phyloP scores from a whole-genome alignment of 1,140 invertebrate genomes.

The Drosophila baimaii region DNA sequence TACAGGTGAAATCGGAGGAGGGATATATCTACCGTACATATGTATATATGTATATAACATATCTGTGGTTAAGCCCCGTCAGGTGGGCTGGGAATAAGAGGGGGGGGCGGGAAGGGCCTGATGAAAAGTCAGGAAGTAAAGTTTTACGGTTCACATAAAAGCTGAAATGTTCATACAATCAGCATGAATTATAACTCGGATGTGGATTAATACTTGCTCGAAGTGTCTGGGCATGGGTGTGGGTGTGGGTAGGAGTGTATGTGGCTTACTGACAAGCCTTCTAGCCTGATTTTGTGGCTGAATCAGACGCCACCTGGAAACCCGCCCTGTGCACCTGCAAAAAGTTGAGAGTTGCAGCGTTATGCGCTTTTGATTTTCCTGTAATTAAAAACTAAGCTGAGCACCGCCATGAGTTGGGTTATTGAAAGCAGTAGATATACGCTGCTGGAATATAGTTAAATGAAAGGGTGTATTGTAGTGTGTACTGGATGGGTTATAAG shows the following conservation, averaged over 20 bases:
- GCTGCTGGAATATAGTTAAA: background rate
- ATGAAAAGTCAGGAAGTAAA: slow-evolving; percentile 82
- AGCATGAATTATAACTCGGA: slow-evolving; percentile 83
- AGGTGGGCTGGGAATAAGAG: slow-evolving; percentile 22
- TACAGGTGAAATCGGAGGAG: slow-evolving; percentile 22
- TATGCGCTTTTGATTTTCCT: slow-evolving; percentile 57
- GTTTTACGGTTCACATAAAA: slow-evolving; percentile 83
- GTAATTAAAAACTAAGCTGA: slow-evolving; percentile 55
- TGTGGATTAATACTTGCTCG: slow-evolving; percentile 77
- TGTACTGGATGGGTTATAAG: background rate
- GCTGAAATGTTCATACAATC: slow-evolving; percentile 83
- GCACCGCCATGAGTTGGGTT: slow-evolving; percentile 7
- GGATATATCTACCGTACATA: slow-evolving; percentile 18
- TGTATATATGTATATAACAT: slow-evolving; percentile 32
- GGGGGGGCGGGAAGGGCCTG: slow-evolving; percentile 34
- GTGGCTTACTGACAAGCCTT: slow-evolving; percentile 53
- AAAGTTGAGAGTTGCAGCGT: slow-evolving; percentile 33
- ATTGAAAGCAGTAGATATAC: slow-evolving; percentile 2
- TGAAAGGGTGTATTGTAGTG: background rate
- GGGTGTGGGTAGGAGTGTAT: slow-evolving; percentile 10
- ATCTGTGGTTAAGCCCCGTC: slow-evolving; percentile 27
- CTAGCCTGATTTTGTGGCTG: slow-evolving; percentile 25
- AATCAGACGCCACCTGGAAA: background rate
- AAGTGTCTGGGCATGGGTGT: slow-evolving; percentile 29
- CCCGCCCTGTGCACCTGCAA: slow-evolving; percentile 3